Evolutionary conservation across 2,797 vertebrate genomes (phyloP), one percentile per base, ranked within the genome.

Genomic region (Lutjanus argentimaculatus): DNA sequence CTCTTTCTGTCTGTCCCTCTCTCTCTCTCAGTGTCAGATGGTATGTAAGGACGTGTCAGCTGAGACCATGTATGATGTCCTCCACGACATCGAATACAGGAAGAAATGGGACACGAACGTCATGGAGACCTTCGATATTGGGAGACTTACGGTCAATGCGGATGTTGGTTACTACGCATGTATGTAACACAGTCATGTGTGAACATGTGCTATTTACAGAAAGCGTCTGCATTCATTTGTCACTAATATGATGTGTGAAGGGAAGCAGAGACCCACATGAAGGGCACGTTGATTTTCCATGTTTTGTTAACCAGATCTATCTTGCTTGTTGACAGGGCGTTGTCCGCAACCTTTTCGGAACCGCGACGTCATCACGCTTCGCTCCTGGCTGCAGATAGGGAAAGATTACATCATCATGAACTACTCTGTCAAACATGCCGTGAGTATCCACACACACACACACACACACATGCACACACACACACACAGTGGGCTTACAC

Each of bases 401-500:
- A 94, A 89, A 0, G 98, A 99, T 93, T 99, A 97, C 94, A 99
- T 99, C 96, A 99, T 99, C 93, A 99, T 99, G 97, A 99, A 99
- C 95, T 98, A 98, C 94, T 99, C 97, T 0, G 96, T 99, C 80
- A 99, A 98, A 91, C 98, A 99, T 67, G 83, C 94, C 0, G 98
- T 99, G 82, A 97, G 97, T 95, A 53, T 9, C 36, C 17, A 36
- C 40, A 5, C n/a, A 40, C 53, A 66, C 21, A 70, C 17, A 64
- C 36, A 68, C 7, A 49, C 4, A n/a, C 15, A 43, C 7, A 21
- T 22, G 25, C 45, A 46, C 46, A 59, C 21, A 49, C 43, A 6
- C 21, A 43, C 56, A 69, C 40, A 75, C 17, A 64, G 21, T 72
- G 3, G 55, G 10, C 16, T 45, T 40, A 30, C 12, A 61, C 36